Percentiles rank a stretch among this genome's conserved stretches.
Evolutionary conservation across 2,888 invertebrate genomes (phyloP).

Genomic region (Trachelus tabidus): DNA sequence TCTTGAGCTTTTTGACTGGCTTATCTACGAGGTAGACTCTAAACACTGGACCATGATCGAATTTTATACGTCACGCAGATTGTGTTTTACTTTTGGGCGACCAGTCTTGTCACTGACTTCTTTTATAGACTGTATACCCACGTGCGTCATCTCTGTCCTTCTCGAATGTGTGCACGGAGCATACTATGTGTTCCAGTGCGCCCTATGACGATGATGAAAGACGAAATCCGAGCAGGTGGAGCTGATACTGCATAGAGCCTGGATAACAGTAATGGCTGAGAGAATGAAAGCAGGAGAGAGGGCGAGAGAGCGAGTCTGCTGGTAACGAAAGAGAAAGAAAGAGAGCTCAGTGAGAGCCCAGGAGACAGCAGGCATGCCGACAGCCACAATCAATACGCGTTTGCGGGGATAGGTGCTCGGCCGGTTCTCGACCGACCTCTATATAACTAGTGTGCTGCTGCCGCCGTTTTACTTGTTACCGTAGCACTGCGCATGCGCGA

Average conservation of each 20-base stretch:
- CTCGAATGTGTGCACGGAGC: not conserved
- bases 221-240: not conserved
- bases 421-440: slow-evolving; percentile 40
- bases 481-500: not conserved
- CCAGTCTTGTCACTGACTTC: not conserved
- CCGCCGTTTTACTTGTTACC: not conserved
- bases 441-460: not conserved
- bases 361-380: slow-evolving; percentile 15
- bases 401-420: slow-evolving; percentile 45
- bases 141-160: not conserved
- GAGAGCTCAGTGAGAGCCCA: slow-evolving; percentile 12
- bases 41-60: not conserved
- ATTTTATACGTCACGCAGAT: not conserved
- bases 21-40: not conserved
- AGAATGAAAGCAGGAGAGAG: not conserved
- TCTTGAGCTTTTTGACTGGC: not conserved
- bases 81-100: not conserved
- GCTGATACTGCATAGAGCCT: not conserved
- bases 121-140: not conserved
- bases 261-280: not conserved
- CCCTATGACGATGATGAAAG: not conserved
- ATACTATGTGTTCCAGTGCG: not conserved
- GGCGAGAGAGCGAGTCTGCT: not conserved
- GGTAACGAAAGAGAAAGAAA: slow-evolving; percentile 3
- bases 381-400: slow-evolving; percentile 61